Base-by-base conservation (phyloP, 1,140 invertebrate genomes). In the Carposina sasakii region DNA sequence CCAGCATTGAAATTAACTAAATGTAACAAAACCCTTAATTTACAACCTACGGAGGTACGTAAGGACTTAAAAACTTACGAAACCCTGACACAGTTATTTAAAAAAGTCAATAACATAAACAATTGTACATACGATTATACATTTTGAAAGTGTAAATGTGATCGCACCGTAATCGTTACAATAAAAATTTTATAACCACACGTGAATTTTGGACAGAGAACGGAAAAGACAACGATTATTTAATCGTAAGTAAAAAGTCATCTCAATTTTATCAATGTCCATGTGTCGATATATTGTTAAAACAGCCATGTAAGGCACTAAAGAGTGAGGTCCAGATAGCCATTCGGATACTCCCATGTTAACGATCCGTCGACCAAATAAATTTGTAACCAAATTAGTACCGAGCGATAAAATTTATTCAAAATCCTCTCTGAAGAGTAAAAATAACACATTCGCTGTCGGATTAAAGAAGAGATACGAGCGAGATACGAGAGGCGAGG, bases 381-480 rank as follows among this genome's bases (percentile, higher is more conserved):
- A 84, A 84, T 84, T 84, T 82, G 81, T 84, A 84, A 81, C 81
- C 77, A 82, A 84, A 84, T 84, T 84, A 84, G 81, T 81, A 76
- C 68, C 73, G 45, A 71, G 66, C 73, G 77, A 84, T 84, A 84
- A 84, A 84, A 84, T 84, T 84, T 81, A 84, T 84, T 81, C 73
- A 76, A 84, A 70, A 81, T 76, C 67, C 75, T 75, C 67, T 71
- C 72, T 71, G 72, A 70, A 70, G 71, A 81, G 76, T 81, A 81
- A 81, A 81, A 82, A 81, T 81, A 84, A 81, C 76, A 81, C 75
- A 82, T 84, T 78, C 71, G 57, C 63, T 73, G 75, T 81, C 76
- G 73, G 81, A 84, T 84, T 84, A 84, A 84, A 78, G 72, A 75
- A 76, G 71, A 81, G 76, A 81, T 81, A 81, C 71, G 79, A 76